Evolutionary conservation across 2,888 invertebrate species (phyloP).

Genomic region (Eurytoma adleriae): DNA sequence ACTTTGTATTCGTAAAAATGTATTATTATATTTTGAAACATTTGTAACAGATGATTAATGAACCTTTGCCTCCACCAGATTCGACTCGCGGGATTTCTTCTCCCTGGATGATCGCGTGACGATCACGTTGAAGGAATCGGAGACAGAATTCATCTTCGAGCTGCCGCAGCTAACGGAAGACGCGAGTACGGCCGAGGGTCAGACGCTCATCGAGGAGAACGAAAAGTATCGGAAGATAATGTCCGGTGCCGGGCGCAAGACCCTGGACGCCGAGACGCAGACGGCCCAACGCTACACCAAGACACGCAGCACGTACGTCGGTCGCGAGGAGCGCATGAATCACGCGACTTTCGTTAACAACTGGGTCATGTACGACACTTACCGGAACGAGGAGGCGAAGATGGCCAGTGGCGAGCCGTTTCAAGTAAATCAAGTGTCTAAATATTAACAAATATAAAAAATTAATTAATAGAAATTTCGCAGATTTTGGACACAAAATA

Average conservation of each 20-base stretch:
- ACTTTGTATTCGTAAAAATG: no score
- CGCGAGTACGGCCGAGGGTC: conserved; percentile 80
- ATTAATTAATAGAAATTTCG: not conserved
- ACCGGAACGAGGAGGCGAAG: conserved; percentile 61
- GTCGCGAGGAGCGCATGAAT: conserved; percentile 78
- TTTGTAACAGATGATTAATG: not conserved
- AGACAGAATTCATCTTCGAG: conserved; percentile 81
- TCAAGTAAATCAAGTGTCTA: conserved; percentile 1
- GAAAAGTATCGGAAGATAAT: conserved; percentile 83
- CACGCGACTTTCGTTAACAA: conserved; percentile 83
- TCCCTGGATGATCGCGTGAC: conserved; percentile 17
- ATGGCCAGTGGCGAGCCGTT: not conserved
- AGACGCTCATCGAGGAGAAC: conserved; percentile 80
- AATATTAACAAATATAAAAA: conserved; percentile 1
- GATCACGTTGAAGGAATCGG: conserved; percentile 81
- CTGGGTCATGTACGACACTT: conserved; percentile 89
- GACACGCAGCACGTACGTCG: conserved; percentile 81
- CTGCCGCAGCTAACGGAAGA: conserved; percentile 81
- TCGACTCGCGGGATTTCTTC: conserved; percentile 2
- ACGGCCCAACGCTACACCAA: conserved; percentile 81
- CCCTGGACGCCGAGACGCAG: conserved; percentile 83
- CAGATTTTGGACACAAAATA: no score
- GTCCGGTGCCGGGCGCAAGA: conserved; percentile 82
- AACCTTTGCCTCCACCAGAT: conserved; percentile 1
- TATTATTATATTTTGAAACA: no score